Conservation (phyloP, 2,797 vertebrate species). For the Coranthus polyacanthus region DNA sequence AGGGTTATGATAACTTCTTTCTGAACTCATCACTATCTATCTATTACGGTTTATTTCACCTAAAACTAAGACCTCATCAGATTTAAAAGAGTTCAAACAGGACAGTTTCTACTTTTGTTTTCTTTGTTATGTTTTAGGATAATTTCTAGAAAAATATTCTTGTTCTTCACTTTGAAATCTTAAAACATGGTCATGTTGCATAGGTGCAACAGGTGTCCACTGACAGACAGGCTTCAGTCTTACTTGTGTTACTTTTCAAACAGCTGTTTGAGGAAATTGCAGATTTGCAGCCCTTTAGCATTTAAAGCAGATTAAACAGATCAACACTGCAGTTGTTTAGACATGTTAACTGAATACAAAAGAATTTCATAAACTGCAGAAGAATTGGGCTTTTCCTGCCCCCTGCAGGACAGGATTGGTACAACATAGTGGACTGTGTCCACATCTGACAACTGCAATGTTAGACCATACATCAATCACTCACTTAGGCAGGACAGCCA, state of each 20-base stretch:
- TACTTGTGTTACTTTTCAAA: background rate
- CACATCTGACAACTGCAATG: slow-evolving; percentile 61
- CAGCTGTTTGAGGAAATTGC: slow-evolving; percentile 3
- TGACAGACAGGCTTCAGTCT: slow-evolving; percentile 5
- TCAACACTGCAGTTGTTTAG: slow-evolving; percentile 69
- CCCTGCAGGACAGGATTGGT: slow-evolving; percentile 48
- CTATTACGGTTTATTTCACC: background rate
- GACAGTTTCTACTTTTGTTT: too few species aligned
- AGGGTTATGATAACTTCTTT: background rate
- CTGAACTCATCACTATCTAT: background rate
- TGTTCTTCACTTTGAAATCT: background rate
- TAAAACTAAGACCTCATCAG: background rate
- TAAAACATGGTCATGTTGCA: slow-evolving; percentile 46
- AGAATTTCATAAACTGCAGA: background rate
- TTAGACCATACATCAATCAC: slow-evolving; percentile 44
- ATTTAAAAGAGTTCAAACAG: too few species aligned
- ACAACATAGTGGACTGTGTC: slow-evolving; percentile 3
- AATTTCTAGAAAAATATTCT: background rate
- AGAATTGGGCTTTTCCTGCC: slow-evolving; percentile 38
- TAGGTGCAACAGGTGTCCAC: slow-evolving; percentile 29
- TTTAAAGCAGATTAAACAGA: slow-evolving; percentile 54
- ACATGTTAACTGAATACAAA: background rate
- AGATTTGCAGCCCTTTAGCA: slow-evolving; percentile 40
- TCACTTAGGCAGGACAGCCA: slow-evolving; percentile 36
- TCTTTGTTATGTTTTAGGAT: background rate